Evolutionary conservation across 2,888 invertebrate species (phyloP), one percentile per base, ranked within the genome.

Genomic region (Thereva unica): DNA sequence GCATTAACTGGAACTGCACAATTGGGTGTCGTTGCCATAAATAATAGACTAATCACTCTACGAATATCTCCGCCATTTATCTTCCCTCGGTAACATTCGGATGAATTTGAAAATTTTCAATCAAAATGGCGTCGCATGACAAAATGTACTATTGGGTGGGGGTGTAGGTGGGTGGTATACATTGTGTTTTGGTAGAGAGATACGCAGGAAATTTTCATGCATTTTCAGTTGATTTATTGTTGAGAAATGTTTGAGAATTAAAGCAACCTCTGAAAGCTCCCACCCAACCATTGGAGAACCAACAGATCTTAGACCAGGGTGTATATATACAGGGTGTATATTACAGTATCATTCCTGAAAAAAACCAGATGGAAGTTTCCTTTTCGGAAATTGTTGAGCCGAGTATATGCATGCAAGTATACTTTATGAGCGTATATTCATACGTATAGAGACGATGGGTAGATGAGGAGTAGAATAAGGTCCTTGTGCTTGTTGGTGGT

Each of bases 1-100:
- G 41, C 40, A 61, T 40, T 45, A 50, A 38, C 50, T 50, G 35
- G 34, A 50, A 49, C 6, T 40, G 40, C 35, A 35, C 49, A 52
- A 55, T 50, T 57, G 55, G 55, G 68, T 68, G 68, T 61, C 63
- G 55, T 55, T 56, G 49, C 50, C 66, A 63, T 68, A 68, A 68
- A 68, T 68, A 68, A 65, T 68, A 66, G 61, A 68, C 68, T 66
- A 68, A 68, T 66, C 56, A 66, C 54, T 66, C 68, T 66, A 66
- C 66, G 66, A 66, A 65, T 63, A 63, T 49, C 44, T 50, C 44
- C 37, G 54, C 41, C 52, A 54, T 50, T 61, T 23, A 23, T 23
- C 23, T 23, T 23, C 23, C 23, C 23, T 2, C 2, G 23, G 23
- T 23, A 23, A 23, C 23, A 23, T 23, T 23, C 23, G 23, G 23